Conservation (phyloP, 1,140 invertebrate species). For the Drosophila carrolli region DNA sequence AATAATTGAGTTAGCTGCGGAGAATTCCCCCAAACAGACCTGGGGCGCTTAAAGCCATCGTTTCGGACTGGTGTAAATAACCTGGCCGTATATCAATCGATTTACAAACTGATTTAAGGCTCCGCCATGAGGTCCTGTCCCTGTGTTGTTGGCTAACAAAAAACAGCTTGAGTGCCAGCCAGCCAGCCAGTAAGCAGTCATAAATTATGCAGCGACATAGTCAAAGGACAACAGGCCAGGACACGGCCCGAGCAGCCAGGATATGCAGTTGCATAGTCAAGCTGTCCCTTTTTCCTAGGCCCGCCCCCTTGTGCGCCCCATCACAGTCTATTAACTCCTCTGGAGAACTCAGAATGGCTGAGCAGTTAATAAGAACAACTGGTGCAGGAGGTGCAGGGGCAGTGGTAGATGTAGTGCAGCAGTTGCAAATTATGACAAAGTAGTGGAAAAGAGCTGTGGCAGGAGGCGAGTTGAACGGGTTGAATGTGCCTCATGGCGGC, state of each 20-base stretch:
- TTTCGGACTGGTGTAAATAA: constrained; percentile 32
- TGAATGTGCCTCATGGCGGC: constrained; percentile 5
- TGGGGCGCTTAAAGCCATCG: constrained; percentile 56
- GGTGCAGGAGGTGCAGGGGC: constrained; percentile 14
- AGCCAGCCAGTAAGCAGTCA: constrained; percentile 72
- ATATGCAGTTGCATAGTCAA: constrained; percentile 61
- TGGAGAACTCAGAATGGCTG: constrained; percentile 57
- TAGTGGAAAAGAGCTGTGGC: constrained; percentile 47
- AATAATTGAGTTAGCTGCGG: constrained; percentile 71
- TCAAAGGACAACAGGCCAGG: constrained; percentile 70
- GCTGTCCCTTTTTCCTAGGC: constrained; percentile 18
- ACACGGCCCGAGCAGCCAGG: constrained; percentile 35
- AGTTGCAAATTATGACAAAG: constrained; percentile 80
- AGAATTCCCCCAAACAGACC: constrained; percentile 23
- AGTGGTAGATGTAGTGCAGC: constrained; percentile 48
- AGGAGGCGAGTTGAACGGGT: constrained; percentile 7
- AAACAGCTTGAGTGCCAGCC: constrained; percentile 48
- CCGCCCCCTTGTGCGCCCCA: not conserved
- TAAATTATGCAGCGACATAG: constrained; percentile 81
- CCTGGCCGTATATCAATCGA: constrained; percentile 55
- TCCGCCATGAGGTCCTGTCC: constrained; percentile 20
- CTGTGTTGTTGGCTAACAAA: constrained; percentile 40
- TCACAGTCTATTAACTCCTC: constrained; percentile 47
- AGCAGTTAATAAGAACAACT: constrained; percentile 77
- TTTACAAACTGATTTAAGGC: constrained; percentile 55